These are phyloP conservation scores for Cheumatopsyche charites DNA, from an alignment of 1,140 invertebrate genomes.

Conservation along the genomic window DNA sequence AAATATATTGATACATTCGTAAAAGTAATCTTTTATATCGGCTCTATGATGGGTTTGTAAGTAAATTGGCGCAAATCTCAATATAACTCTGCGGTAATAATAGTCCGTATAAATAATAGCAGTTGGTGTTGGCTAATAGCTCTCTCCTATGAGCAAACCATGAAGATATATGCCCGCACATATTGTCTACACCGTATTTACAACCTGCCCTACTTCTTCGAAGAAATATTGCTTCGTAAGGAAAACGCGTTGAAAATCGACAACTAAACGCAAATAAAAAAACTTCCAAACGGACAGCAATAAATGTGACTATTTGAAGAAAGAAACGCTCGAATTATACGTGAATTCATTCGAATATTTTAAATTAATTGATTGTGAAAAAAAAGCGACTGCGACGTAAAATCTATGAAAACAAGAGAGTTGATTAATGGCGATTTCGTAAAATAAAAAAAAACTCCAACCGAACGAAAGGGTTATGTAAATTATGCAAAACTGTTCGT, in stretches of 20 bases:
- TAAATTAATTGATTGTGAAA: no score
- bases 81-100: slow-evolving; percentile 17
- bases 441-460: background rate
- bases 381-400: background rate
- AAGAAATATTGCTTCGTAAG: slow-evolving; percentile 17
- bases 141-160: slow-evolving; percentile 27
- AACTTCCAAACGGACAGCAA: background rate
- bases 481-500: slow-evolving; percentile 34
- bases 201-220: slow-evolving; percentile 8
- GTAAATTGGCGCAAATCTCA: background rate
- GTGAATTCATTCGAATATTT: no score
- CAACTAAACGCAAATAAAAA: slow-evolving; percentile 6
- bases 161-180: slow-evolving; percentile 38
- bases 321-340: no score
- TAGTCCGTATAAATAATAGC: slow-evolving; percentile 31
- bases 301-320: background rate
- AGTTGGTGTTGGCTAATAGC: slow-evolving; percentile 29
- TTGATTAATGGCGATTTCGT: slow-evolving; percentile 34
- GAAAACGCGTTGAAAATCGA: slow-evolving; percentile 26
- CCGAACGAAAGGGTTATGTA: slow-evolving; percentile 20
- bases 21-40: no score
- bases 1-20: no score
- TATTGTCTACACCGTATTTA: slow-evolving; percentile 39
- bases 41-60: no score
- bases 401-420: slow-evolving; percentile 12